Evolutionary conservation across 1,140 invertebrate species (phyloP), one percentile per base, ranked within the genome.

Genomic region (Copidosoma floridanum): DNA sequence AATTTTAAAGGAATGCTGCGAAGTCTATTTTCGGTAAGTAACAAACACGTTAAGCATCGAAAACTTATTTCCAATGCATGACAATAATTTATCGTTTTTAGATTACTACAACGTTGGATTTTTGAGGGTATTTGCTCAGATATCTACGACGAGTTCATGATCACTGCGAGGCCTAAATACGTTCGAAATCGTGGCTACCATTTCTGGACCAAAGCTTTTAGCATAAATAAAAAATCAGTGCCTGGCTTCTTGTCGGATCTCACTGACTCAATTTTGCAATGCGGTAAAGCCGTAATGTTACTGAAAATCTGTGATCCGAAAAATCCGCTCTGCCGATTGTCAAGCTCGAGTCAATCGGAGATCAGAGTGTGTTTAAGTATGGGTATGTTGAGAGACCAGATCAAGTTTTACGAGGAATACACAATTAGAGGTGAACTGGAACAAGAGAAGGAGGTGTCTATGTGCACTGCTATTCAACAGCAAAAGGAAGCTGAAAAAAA

Each of bases 71-170:
- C 7, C 10, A 38, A 40, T 40, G n/a, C 16, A 16, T n/a, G 5
- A 40, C 5, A 5, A 40, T 40, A 7, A 10, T n/a, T 48, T 4
- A 50, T 18, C 55, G 59, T 57, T 76, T 75, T 1, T 56, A 85
- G 85, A 63, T 83, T 86, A 58, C 78, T 87, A n/a, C 80, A 86
- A 67, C 77, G 81, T 59, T 87, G 85, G 78, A 82, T 87, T 65
- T 87, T 87, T 57, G 84, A 86, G 69, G 85, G 85, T 1, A 78
- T 81, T 55, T 75, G 84, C 32, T 80, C 85, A 16, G 85, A 86
- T 63, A 62, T 76, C 50, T 84, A 82, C 47, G 81, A 82, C 52
- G 85, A 87, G 66, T 87, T 87, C 64, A 86, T 86, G 73, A 85
- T 87, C 52, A 78, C 81, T 60, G 79, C 80, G 35, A 79, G 80